Percentiles rank a stretch among this genome's conserved stretches.
These are phyloP conservation scores for Danionella cerebrum DNA, from an alignment of 2,113 vertebrate genomes.

Conservation along the genomic window DNA sequence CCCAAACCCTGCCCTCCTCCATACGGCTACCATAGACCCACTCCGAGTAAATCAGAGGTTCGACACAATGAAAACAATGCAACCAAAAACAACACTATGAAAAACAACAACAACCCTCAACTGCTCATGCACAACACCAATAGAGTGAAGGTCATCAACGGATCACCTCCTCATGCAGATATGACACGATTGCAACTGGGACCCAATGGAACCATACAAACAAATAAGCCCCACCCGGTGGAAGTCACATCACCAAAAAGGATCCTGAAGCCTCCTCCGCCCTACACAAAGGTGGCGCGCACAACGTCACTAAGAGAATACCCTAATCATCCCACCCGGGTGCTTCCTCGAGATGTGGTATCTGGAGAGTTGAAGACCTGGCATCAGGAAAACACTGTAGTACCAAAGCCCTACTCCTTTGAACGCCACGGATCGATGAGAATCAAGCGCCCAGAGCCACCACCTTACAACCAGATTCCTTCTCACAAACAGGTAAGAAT, in stretches of 20 bases:
- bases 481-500: conserved; percentile 50
- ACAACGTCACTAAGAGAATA: conserved; percentile 75
- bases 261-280: conserved; percentile 59
- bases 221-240: conserved; percentile 42
- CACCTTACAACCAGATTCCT: conserved; percentile 42
- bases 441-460: conserved; percentile 54
- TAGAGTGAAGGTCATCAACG: conserved; percentile 5
- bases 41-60: conserved; percentile 38
- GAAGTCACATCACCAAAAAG: conserved; percentile 45
- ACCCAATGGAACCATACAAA: conserved; percentile 20
- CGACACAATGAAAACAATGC: background rate
- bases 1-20: conserved; percentile 63
- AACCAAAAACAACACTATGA: conserved; percentile 26
- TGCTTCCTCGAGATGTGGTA: conserved; percentile 66
- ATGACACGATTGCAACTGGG: conserved; percentile 52
- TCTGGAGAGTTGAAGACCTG: conserved; percentile 77
- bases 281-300: conserved; percentile 65
- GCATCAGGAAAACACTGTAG: conserved; percentile 72
- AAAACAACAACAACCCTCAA: conserved; percentile 11
- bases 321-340: conserved; percentile 53
- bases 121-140: background rate
- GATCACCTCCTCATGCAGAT: conserved; percentile 36
- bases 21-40: conserved; percentile 57
- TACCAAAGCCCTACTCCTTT: conserved; percentile 48
- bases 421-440: conserved; percentile 62